Evolutionary conservation across 2,888 invertebrate genomes (phyloP).

Genomic region (Kuschelorhynchus macadamiae): DNA sequence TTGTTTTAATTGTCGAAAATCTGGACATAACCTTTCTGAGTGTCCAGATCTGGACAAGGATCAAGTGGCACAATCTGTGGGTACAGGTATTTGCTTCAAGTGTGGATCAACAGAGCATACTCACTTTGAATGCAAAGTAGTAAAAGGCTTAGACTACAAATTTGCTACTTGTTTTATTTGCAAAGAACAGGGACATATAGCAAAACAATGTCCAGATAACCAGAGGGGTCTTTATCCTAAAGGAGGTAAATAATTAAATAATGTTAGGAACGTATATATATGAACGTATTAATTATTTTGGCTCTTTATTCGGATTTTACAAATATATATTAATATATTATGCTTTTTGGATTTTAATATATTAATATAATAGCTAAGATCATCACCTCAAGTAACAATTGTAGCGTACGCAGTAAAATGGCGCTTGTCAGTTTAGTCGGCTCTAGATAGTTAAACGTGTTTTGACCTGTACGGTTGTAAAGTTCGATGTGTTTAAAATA

Average conservation of each 20-base stretch:
- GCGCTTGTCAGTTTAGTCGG: too few species aligned
- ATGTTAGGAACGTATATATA: too few species aligned
- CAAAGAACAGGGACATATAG: conserved; percentile 88
- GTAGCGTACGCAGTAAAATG: too few species aligned
- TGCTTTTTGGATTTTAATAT: too few species aligned
- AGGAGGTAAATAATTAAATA: conserved; percentile 70
- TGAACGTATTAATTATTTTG: too few species aligned
- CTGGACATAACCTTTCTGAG: conserved; percentile 85
- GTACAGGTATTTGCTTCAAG: conserved; percentile 86
- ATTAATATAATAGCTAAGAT: too few species aligned
- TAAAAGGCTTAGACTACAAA: conserved; percentile 77
- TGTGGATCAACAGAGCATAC: conserved; percentile 92
- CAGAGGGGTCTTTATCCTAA: conserved; percentile 86
- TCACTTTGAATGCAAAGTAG: conserved; percentile 81
- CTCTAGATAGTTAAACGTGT: too few species aligned
- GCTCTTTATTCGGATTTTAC: too few species aligned
- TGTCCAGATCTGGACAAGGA: conserved; percentile 80
- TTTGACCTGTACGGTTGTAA: too few species aligned
- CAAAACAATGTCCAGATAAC: conserved; percentile 91
- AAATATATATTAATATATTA: too few species aligned
- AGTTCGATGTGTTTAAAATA: too few species aligned
- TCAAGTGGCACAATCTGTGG: conserved; percentile 65
- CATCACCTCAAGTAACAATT: too few species aligned
- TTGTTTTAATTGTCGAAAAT: conserved; percentile 85
- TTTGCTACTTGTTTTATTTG: conserved; percentile 93